Base-by-base conservation (phyloP, 1,140 invertebrate genomes). In the Pogonognathellus flavescens region DNA sequence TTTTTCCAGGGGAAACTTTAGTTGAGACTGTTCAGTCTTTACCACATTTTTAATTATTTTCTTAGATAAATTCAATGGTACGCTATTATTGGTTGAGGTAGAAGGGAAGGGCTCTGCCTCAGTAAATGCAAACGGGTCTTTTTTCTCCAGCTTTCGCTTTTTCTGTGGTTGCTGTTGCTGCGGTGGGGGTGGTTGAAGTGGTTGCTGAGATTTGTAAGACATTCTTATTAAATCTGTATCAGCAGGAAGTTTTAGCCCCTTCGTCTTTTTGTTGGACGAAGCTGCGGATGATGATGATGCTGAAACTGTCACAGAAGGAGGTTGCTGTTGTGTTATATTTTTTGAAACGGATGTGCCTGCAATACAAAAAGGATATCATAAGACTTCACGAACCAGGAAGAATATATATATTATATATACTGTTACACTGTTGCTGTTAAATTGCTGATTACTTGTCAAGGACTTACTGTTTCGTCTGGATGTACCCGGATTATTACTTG, bases 201-300 rank as follows among this genome's bases (percentile, higher is more conserved):
- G 53, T 62, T 53, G 84, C 22, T 49, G 70, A n/a, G 80, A 76
- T 31, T 49, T 55, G 49, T 81, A 76, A 41, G 59, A 55, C 87
- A 86, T 86, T 81, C 83, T 31, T 10, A 88, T 86, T 53, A 88
- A 70, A 53, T 88, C 87, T 5, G 87, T 88, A 55, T 88, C 87
- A 5, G 87, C 66, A 14, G 87, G 87, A 49, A 87, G 76, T 59
- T 87, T 88, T 9, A 84, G 53, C n/a, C 80, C 66, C 41, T 85
- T 85, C 31, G 70, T 31, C 31, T 76, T 76, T 7, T 76, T 76
- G 6, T 16, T 57, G 7, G 50, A 22, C 7, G 80, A 18, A 22
- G 80, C 20, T 25, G 80, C 25, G 20, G 80, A 57, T 25, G 53
- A 81, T 9, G 66, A 72, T 50, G 70, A 31, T 14, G 70, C 70